Evolutionary conservation across 2,797 vertebrate genomes (phyloP), one percentile per base, ranked within the genome.

Genomic region (Limnodromus scolopaceus): DNA sequence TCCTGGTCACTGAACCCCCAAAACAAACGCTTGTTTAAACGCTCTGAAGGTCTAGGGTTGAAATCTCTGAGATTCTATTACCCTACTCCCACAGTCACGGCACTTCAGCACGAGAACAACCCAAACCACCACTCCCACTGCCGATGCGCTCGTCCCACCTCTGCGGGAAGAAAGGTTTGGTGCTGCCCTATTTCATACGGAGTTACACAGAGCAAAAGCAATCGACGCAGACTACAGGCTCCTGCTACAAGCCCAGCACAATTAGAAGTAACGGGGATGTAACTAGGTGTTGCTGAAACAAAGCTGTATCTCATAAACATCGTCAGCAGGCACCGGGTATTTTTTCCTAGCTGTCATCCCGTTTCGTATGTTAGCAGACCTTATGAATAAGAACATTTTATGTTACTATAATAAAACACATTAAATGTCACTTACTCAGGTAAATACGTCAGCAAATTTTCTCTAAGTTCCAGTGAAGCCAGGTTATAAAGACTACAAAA

Each of bases 381-480:
- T 88, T 79, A 70, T 13, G 13, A 84, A 65, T 12, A 60, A 76
- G 13, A 90, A 58, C 11, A 51, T 70, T 77, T 89, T 68, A 48
- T 12, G 13, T 41, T 66, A 90, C 66, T 19, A 68, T 4, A 51
- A 77, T 36, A 6, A 92, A 94, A 83, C 17, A 68, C 17, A 51
- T 53, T 9, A 36, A 69, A 69, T 11, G 49, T 58, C 92, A 99
- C 99, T 99, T 98, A 99, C 99, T 99, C 99, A 90, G 99, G 99
- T 97, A 99, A 99, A 97, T 99, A 99, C 7, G 99, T 99, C 97
- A 99, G 98, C 94, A 99, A 93, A 97, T 99, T 99, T 98, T 99
- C 99, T 98, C 99, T 97, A 90, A 99, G 98, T 98, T 99, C 99
- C 98, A 99, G 98, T 91, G 99, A 99, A 92, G 98, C 98, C 98